These are phyloP conservation scores for Conger conger DNA, from an alignment of 2,113 vertebrate species.

Conservation along the genomic window DNA sequence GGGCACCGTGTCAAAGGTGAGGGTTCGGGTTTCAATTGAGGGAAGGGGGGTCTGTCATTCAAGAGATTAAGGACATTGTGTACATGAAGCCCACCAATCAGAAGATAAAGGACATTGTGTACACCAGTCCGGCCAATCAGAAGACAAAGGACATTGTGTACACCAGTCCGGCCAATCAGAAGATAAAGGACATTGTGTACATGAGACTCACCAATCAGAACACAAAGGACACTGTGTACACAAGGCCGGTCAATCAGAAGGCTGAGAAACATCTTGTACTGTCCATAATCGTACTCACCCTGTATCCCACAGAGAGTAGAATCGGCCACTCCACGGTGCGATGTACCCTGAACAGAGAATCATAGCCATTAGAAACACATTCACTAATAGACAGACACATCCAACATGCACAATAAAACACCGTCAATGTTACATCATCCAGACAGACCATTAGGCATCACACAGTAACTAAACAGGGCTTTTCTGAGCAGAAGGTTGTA, in stretches of 20 bases:
- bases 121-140: no score
- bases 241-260: no score
- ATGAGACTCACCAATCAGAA: no score
- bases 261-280: no score
- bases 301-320: constrained; percentile 98
- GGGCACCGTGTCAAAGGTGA: neutral
- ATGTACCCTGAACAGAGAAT: constrained; percentile 83
- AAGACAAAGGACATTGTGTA: no score
- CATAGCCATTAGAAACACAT: neutral
- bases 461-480: neutral
- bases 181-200: no score
- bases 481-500: neutral
- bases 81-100: neutral
- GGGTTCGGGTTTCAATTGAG: neutral
- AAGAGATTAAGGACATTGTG: neutral
- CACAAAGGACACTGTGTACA: no score
- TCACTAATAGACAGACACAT: neutral
- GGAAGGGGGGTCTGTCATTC: neutral
- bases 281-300: constrained; percentile 79
- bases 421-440: neutral
- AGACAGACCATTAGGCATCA: neutral
- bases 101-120: neutral
- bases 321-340: constrained; percentile 97
- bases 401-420: neutral
- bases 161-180: no score